Evolutionary conservation across 2,888 invertebrate genomes (phyloP), one percentile per base, ranked within the genome.

Genomic region (Himalopsyche tibetana): DNA sequence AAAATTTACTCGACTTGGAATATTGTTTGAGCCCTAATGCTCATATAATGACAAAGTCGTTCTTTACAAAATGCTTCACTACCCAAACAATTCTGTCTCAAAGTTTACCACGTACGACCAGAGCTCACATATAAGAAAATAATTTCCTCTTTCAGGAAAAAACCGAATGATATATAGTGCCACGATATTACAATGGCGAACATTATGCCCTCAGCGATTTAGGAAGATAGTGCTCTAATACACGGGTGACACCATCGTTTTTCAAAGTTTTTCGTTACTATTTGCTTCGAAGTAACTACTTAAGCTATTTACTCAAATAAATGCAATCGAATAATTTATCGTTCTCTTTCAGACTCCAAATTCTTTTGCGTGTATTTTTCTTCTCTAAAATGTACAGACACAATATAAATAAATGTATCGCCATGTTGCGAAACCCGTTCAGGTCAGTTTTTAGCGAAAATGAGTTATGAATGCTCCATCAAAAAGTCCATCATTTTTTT

Each of bases 91-190:
- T 74, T 36, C 36, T 36, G 11, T 51, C 15, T 74, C 28, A 19
- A 74, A 74, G 74, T 74, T 74, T 74, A 36, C 74, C 74, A 74
- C 74, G 74, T 74, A 74, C 74, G 19, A 15, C 82, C 17, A 56
- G 40, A 2, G 36, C 80, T 51, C 51, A 79, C 55, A 69, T 55
- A 82, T 28, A 82, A 81, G 87, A 85, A 87, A 86, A 87, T 87
- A 82, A 87, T 85, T 87, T 87, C 85, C 84, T 80, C 85, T 83
- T 79, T 51, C 87, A 87, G 87, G 87, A 87, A 87, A 87, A 87
- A 87, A 87, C 87, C 80, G 87, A 69, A 87, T 87, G 87, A 87
- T 87, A 87, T 87, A 87, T 87, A 69, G 85, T 56, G 28, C 82
- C 69, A 80, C 87, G 85, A 87, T 87, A 87, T 84, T 85, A 87